Evolutionary conservation across 2,888 invertebrate genomes (phyloP).

Genomic region (Opisthograptis luteolata): DNA sequence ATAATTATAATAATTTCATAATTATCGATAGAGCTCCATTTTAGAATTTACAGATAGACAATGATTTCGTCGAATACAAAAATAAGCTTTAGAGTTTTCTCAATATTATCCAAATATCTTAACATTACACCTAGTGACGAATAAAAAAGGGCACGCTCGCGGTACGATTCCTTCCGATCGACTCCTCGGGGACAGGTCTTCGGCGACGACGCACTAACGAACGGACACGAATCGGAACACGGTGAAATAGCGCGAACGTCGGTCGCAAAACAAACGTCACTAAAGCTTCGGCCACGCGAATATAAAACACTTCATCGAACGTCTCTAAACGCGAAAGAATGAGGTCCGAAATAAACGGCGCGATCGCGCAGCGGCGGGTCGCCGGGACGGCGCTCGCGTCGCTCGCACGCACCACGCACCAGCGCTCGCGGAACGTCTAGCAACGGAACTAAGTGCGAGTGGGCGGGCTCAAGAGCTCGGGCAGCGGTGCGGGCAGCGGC

Average conservation of each 20-base stretch:
- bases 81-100: slow-evolving; percentile 82
- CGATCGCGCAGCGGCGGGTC: slow-evolving; percentile 52
- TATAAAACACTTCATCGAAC: slow-evolving; percentile 75
- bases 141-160: slow-evolving; percentile 72
- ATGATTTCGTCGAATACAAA: slow-evolving; percentile 81
- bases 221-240: slow-evolving; percentile 62
- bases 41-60: slow-evolving; percentile 77
- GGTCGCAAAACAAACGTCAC: slow-evolving; percentile 80
- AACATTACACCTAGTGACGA: slow-evolving; percentile 75
- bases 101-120: slow-evolving; percentile 79
- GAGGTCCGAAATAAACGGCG: slow-evolving; percentile 56
- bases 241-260: slow-evolving; percentile 69
- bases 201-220: slow-evolving; percentile 55
- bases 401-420: slow-evolving; percentile 61
- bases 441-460: slow-evolving; percentile 65
- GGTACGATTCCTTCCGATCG: slow-evolving; percentile 68
- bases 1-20: slow-evolving; percentile 49
- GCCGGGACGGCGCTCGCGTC: slow-evolving; percentile 49
- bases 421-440: slow-evolving; percentile 67
- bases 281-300: slow-evolving; percentile 79
- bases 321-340: slow-evolving; percentile 66
- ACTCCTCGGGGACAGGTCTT: slow-evolving; percentile 63
- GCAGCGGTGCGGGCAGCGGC: slow-evolving; percentile 80
- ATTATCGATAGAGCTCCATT: slow-evolving; percentile 62
- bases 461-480: slow-evolving; percentile 81